These are phyloP conservation scores for Mugil cephalus DNA, from an alignment of 2,113 vertebrate species.

Conservation along the genomic window DNA sequence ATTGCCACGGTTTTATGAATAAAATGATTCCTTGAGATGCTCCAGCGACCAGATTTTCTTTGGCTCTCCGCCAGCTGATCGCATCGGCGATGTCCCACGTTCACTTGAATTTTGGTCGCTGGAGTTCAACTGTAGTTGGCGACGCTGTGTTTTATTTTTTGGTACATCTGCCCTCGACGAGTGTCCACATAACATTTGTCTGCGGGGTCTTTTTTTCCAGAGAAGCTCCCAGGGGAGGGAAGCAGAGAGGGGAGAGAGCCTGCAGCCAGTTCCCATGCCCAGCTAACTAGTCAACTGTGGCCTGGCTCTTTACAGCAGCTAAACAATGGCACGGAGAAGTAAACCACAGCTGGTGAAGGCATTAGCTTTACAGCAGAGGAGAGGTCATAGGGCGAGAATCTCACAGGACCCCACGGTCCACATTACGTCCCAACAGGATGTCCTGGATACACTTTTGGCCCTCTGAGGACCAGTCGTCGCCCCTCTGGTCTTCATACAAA, in stretches of 20 bases:
- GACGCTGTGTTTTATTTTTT: background rate
- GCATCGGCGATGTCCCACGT: background rate
- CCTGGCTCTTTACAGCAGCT: conserved; percentile 24
- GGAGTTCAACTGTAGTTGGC: background rate
- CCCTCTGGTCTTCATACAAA: conserved; percentile 11
- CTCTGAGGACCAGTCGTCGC: background rate
- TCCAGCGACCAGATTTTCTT: background rate
- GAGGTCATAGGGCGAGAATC: conserved; percentile 49
- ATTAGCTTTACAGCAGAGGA: conserved; percentile 50
- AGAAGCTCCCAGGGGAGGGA: conserved; percentile 45
- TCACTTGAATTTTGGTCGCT: background rate
- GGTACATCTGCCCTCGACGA: conserved; percentile 16
- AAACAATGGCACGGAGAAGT: conserved; percentile 44
- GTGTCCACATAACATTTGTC: conserved; percentile 15
- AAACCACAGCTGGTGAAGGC: conserved; percentile 58
- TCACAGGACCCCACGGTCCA: conserved; percentile 42
- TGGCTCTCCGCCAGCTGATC: background rate
- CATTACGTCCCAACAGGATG: conserved; percentile 44
- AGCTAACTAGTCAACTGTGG: conserved; percentile 42
- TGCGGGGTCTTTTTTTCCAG: conserved; percentile 49
- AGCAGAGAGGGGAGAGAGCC: conserved; percentile 40
- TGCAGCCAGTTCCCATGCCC: conserved; percentile 67
- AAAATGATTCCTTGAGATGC: background rate
- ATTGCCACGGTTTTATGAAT: conserved; percentile 24
- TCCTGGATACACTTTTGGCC: conserved; percentile 39